Evolutionary conservation across 2,797 vertebrate species (phyloP), one percentile per base, ranked within the genome.

Genomic region (Ciconia nigra): DNA sequence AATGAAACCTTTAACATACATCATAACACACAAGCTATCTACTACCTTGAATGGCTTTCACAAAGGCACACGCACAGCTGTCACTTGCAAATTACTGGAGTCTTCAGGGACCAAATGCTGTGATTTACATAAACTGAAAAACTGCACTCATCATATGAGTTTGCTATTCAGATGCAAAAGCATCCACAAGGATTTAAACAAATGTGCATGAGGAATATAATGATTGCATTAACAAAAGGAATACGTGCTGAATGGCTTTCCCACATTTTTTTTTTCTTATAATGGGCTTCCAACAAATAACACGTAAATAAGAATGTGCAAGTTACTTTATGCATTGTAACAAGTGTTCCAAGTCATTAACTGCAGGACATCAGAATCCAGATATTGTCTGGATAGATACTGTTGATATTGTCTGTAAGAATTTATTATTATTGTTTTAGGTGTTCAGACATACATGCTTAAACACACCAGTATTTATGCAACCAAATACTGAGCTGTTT

Each of bases 101-200:
- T 89, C 89, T 65, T 87, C 58, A 25, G 92, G 84, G 92, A 94
- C 42, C 74, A 94, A 87, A 85, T 49, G 26, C 62, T 59, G 57
- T 11, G 67, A 93, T 96, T 95, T 93, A 89, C 81, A 87, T 71
- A 84, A 83, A 90, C 3, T 52, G 55, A 73, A 92, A 74, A 94
- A 91, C 77, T 72, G 52, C 13, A 39, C 51, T 93, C 57, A 81
- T 91, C 76, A 35, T 57, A 35, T 1, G 44, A 73, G 67, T 84
- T 89, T 94, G 63, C 15, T 77, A 74, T 77, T 90, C 33, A 80
- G 87, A 87, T 65, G 69, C 59, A 90, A 92, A 85, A 89, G 73
- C 59, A 82, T 65, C 71, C 62, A 63, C 59, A 69, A 55, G 84
- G 87, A 89, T 66, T 88, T 84, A 86, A 89, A 83, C 86, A 93